These are phyloP conservation scores for Acleris laterana DNA, from an alignment of 2,888 invertebrate species.

Conservation along the genomic window DNA sequence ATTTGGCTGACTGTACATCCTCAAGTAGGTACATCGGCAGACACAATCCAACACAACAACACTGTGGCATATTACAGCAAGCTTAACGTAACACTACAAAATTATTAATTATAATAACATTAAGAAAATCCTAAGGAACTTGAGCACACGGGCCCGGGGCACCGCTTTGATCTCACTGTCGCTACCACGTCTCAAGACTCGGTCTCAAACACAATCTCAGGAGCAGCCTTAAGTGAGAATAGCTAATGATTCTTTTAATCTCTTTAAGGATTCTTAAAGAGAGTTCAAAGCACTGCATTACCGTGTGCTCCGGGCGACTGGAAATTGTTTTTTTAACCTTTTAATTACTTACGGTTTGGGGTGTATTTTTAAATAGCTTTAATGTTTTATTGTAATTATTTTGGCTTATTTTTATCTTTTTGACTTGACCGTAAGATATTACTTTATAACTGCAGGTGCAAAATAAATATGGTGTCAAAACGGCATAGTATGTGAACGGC, in stretches of 20 bases:
- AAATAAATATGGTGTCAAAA: too few species aligned
- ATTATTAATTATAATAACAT: constrained; percentile 34
- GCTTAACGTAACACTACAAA: not conserved
- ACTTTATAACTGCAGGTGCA: too few species aligned
- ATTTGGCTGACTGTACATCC: too few species aligned
- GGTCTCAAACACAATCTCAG: constrained; percentile 36
- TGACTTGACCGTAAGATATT: too few species aligned
- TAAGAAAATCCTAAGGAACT: constrained; percentile 43
- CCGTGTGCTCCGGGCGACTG: constrained; percentile 46
- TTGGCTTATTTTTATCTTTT: not conserved
- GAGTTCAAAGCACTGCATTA: constrained; percentile 62
- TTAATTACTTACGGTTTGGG: constrained; percentile 35
- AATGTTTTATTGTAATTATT: constrained; percentile 1
- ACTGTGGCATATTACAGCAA: not conserved
- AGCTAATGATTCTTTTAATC: constrained; percentile 80
- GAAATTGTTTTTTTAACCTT: constrained; percentile 37
- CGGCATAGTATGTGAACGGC: too few species aligned
- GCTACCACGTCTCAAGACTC: constrained; percentile 47
- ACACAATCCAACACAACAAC: not conserved
- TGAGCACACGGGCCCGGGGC: constrained; percentile 54
- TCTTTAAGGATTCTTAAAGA: constrained; percentile 75
- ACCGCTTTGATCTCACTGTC: constrained; percentile 75
- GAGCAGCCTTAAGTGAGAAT: constrained; percentile 65
- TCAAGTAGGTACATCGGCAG: too few species aligned
- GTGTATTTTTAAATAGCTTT: constrained; percentile 30